Evolutionary conservation across 2,797 vertebrate species (phyloP), one percentile per base, ranked within the genome.

Genomic region (Sebastes kiyomatsui): DNA sequence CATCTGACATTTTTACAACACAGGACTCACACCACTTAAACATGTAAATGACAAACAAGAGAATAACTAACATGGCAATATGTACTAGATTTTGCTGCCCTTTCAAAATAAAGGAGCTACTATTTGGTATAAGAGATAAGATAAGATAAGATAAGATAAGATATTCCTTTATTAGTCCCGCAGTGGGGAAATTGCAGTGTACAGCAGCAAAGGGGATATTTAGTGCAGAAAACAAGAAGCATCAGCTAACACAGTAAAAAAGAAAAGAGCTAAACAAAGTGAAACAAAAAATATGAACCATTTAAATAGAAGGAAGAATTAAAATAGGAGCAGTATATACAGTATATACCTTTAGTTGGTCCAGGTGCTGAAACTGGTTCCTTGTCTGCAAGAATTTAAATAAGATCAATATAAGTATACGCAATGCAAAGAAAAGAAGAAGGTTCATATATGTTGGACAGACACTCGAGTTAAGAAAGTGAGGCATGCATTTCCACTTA

Each of bases 271-370:
- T 42, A 42, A 42, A 42, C 38, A 42, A 42, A 42, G 38, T 42
- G 38, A 42, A 42, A 42, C 38, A 42, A 42, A 42, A 42, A 42
- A 42, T 42, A 42, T 14, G 38, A 42, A 42, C 38, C 38, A 42
- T 38, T 38, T 38, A 38, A 38, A 38, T 42, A 42, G 38, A 42
- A 42, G 38, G 38, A 14, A 14, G 38, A 14, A 42, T 42, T 42
- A 42, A 42, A 42, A 42, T 42, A 42, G 38, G 38, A 42, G 38
- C 38, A 42, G 13, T 42, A 42, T 42, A 42, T 42, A 42, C 13
- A 42, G 13, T 42, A 14, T 42, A 42, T 97, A 99, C 98, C 98
- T 98, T 97, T 99, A 84, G 96, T 97, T 77, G 97, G 96, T 84
- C 97, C 96, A 64, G 98, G 98, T 67, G 95, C 82, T 66, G 95